phyloP scores from a whole-genome alignment of 35 echinoderm and acorn worm genomes.

The Anneissia japonica region DNA sequence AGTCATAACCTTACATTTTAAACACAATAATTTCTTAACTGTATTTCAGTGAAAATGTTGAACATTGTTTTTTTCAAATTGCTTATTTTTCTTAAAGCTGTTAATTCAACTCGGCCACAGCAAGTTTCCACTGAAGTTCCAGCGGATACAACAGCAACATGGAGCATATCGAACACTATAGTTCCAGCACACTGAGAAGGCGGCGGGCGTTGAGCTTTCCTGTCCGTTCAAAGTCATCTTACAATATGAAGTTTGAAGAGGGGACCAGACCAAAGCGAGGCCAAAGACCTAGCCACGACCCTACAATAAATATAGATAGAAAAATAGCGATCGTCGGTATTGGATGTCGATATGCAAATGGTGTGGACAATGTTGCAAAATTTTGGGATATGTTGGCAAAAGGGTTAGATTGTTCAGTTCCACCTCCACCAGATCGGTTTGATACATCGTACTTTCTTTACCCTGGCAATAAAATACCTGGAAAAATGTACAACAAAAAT shows the following conservation, averaged over 20 bases:
- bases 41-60: not conserved
- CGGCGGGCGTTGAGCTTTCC: not conserved
- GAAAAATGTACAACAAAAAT: conserved; percentile 93
- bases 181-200: not conserved
- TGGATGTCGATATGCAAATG: conserved; percentile 93
- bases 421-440: conserved; percentile 73
- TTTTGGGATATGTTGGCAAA: conserved; percentile 94
- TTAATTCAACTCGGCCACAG: not conserved
- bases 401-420: conserved; percentile 74
- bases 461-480: conserved; percentile 70
- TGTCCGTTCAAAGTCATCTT: conserved; percentile 9
- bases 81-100: not conserved
- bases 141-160: not conserved
- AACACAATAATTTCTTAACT: no score
- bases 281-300: conserved; percentile 41
- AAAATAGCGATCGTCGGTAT: conserved; percentile 95
- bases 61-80: not conserved
- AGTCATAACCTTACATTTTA: no score
- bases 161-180: not conserved
- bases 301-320: conserved; percentile 45
- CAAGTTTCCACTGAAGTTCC: not conserved
- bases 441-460: conserved; percentile 81
- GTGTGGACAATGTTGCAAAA: conserved; percentile 58
- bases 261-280: conserved; percentile 9
- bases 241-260: conserved; percentile 3